Conservation (phyloP, 2,888 invertebrate species). For the Kuschelorhynchus macadamiae region DNA sequence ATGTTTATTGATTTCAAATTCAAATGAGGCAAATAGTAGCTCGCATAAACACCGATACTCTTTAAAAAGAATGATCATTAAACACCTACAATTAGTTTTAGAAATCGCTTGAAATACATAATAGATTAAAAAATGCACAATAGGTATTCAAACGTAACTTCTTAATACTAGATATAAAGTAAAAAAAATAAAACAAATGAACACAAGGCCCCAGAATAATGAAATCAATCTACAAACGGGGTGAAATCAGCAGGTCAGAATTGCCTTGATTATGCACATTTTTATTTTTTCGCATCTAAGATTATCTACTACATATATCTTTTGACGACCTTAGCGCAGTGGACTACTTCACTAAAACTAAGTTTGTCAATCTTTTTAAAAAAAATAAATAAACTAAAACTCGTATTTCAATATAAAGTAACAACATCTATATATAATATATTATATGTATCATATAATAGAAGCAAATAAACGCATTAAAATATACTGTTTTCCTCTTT, state of each 20-base stretch:
- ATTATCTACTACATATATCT: slow-evolving; percentile 21
- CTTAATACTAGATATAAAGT: slow-evolving; percentile 20
- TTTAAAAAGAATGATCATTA: slow-evolving; percentile 4
- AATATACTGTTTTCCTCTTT: no score
- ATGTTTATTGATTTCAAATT: slow-evolving; percentile 68
- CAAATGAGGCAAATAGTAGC: slow-evolving; percentile 57
- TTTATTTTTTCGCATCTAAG: slow-evolving; percentile 33
- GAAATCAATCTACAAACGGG: slow-evolving; percentile 67
- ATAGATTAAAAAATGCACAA: slow-evolving; percentile 18
- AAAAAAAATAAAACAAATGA: slow-evolving; percentile 28
- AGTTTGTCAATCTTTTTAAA: neutral
- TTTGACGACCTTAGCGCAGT: slow-evolving; percentile 9
- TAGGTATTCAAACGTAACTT: slow-evolving; percentile 13
- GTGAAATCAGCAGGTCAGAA: slow-evolving; percentile 66
- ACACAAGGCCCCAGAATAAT: slow-evolving; percentile 63
- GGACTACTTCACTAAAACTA: neutral
- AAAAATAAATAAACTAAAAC: no score
- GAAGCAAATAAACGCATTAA: no score
- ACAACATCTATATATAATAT: no score
- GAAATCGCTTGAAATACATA: slow-evolving; percentile 16
- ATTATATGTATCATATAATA: no score
- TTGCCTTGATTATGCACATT: slow-evolving; percentile 56
- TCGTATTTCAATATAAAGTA: no score
- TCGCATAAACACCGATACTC: slow-evolving; percentile 9
- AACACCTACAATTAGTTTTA: slow-evolving; percentile 22